Percentiles rank a stretch among this genome's conserved stretches.
These are phyloP conservation scores for Allophyes oxyacanthae DNA, from an alignment of 2,888 invertebrate species.

Conservation along the genomic window DNA sequence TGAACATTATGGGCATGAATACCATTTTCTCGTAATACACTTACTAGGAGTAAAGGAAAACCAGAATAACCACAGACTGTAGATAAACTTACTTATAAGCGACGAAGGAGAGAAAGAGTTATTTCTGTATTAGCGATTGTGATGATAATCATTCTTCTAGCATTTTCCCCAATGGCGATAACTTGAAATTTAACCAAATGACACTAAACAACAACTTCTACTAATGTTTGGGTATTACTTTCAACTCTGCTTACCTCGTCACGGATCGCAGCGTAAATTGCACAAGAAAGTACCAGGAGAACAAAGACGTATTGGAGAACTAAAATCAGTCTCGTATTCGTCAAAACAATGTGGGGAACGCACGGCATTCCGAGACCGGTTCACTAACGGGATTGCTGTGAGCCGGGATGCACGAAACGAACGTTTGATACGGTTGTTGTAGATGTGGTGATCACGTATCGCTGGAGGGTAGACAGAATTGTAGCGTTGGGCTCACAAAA, in stretches of 20 bases:
- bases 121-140: too few species aligned
- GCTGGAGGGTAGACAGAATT: constrained; percentile 36
- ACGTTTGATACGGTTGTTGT: constrained; percentile 64
- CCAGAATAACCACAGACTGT: too few species aligned
- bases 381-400: constrained; percentile 75
- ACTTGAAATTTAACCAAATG: too few species aligned
- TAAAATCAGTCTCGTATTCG: constrained; percentile 58
- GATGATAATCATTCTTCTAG: too few species aligned
- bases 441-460: constrained; percentile 49
- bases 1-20: constrained; percentile 16
- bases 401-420: constrained; percentile 63
- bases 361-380: constrained; percentile 72
- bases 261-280: constrained; percentile 20
- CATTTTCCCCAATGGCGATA: too few species aligned
- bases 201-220: too few species aligned
- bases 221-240: not conserved
- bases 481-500: constrained; percentile 1
- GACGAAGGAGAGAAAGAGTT: not conserved
- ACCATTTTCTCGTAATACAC: not conserved
- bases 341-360: constrained; percentile 72
- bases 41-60: too few species aligned
- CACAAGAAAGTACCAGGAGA: constrained; percentile 39
- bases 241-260: not conserved
- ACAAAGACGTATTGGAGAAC: constrained; percentile 51
- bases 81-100: too few species aligned